Evolutionary conservation across 2,888 invertebrate species (phyloP), one percentile per base, ranked within the genome.

Genomic region (Heliconius charithonia): DNA sequence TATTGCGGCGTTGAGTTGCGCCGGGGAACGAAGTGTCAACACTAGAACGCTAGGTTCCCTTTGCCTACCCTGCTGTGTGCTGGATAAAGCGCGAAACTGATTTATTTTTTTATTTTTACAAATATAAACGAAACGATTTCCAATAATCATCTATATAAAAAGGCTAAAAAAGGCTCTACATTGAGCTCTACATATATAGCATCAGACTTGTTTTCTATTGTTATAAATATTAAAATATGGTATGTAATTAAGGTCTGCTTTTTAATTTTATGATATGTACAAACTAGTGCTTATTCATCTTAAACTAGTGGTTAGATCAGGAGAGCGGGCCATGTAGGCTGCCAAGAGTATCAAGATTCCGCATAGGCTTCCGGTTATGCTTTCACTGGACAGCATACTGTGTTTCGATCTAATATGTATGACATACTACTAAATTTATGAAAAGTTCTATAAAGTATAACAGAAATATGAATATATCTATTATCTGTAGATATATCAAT

Each of bases 341-440:
- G 76, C 59, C 77, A 77, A 76, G 51, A 79, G 73, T 62, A 65
- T 74, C 76, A 74, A 76, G n/a, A n/a, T n/a, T n/a, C n/a, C n/a
- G 62, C 45, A 76, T 59, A 19, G 32, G 63, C 79, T 79, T 79
- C 79, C 79, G 73, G 76, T 59, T 51, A 37, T 27, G 77, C 76
- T 76, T 79, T 76, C 69, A 73, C 73, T 76, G 6, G 77, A 76
- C 76, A 63, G 59, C 63, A n/a, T 29, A 73, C 51, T 66, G 62
- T 69, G 51, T 76, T 3, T 69, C n/a, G 25, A 66, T n/a, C 66
- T 65, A 29, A 77, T 32, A 77, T 13, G 16, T 77, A 72, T 32
- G 56, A 37, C 59, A n/a, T 59, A 72, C 16, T 37, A n/a, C 7
- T n/a, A n/a, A 69, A 69, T 67, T 67, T 37, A 45, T 67, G 25